These are phyloP conservation scores for Platyura marginata DNA, from an alignment of 1,140 invertebrate genomes.

Conservation along the genomic window DNA sequence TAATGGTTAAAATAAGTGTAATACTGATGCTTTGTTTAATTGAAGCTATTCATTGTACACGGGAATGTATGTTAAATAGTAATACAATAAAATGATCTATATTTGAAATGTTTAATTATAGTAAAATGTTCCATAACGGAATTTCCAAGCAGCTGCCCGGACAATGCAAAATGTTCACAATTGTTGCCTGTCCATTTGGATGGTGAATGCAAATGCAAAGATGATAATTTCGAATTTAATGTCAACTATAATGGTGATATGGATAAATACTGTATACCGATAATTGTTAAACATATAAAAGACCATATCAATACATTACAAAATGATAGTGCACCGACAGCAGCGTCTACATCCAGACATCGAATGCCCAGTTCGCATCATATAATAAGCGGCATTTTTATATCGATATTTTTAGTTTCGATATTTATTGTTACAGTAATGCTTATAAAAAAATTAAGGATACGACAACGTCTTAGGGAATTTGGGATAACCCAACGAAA, in stretches of 20 bases:
- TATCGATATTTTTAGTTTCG: neutral
- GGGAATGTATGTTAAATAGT: no score
- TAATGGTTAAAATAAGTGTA: no score
- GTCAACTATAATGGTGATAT: neutral
- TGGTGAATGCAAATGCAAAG: neutral
- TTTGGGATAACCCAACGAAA: neutral
- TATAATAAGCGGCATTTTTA: neutral
- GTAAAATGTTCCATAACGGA: no score
- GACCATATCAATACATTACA: neutral
- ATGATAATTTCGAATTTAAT: neutral
- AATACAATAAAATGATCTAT: no score
- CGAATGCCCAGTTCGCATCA: neutral
- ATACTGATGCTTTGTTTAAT: no score
- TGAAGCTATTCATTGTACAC: no score
- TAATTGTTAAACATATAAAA: neutral
- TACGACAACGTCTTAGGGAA: neutral
- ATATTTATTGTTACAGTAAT: neutral
- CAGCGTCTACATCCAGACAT: no score
- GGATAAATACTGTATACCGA: neutral
- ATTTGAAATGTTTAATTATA: no score
- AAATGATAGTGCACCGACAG: neutral
- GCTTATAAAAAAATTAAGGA: neutral
- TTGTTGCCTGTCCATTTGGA: neutral
- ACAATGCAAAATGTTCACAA: neutral
- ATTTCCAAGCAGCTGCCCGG: no score